Base-by-base conservation (phyloP, 2,888 invertebrate species). In the Noctua janthina region DNA sequence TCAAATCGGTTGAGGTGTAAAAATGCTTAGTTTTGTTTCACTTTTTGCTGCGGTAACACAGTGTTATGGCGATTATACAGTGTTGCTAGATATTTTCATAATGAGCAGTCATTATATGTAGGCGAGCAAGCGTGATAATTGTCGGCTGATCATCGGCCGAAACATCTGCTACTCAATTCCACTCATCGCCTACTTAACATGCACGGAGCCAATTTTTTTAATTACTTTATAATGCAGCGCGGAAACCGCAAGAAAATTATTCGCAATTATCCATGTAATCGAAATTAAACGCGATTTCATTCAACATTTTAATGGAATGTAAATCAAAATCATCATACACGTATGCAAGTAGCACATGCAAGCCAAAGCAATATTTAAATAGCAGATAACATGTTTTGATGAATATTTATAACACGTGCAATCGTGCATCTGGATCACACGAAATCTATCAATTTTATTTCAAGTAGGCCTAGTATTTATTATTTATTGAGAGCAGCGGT, bases 91-190 rank as follows among this genome's bases (percentile, higher is more conserved):
- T 88, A 89, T 88, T 89, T 88, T 89, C 82, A 81, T 92, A 93
- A 92, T 91, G 87, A 92, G 89, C 80, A 82, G 88, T 91, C 88
- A 89, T 90, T 90, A 91, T 89, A 89, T 79, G 83, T 79, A 90
- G 81, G 90, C 91, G 92, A 95, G 94, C 94, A 94, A 93, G 94
- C 93, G 93, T 91, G 94, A 90, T 95, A 95, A 95, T 95, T 93
- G 93, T 90, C 78, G 78, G 82, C 81, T 90, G 92, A 92, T 93
- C 91, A 92, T 90, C 87, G 89, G 81, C 87, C 87, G 88, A 87
- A 91, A 90, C 92, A 91, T 91, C 92, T 91, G 92, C 88, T 87
- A 86, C 86, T 89, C 90, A 86, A 88, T 90, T 89, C 90, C 91
- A 92, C 88, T 93, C 91, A 90, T 88, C 92, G 91, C 87, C 89